Conservation (phyloP, 1,140 invertebrate species). For the Amphibalanus amphitrite region DNA sequence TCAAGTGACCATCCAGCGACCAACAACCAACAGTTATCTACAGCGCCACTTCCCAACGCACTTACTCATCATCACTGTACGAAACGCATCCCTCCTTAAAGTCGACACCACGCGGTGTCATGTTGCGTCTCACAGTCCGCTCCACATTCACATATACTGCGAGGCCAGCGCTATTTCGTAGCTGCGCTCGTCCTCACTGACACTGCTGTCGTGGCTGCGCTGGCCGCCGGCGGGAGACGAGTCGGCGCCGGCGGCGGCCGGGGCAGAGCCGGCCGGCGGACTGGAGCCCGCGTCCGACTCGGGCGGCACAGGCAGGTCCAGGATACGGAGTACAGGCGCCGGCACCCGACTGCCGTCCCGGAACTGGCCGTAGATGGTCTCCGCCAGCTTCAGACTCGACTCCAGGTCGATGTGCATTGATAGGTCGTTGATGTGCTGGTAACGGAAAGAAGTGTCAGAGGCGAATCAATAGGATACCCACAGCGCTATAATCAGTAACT, state of each 20-base stretch:
- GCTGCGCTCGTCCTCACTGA: neutral
- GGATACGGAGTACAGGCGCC: slow-evolving; percentile 43
- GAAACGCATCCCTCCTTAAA: no score
- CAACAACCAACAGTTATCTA: no score
- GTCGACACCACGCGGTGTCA: no score
- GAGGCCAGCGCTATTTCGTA: neutral
- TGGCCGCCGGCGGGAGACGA: no score
- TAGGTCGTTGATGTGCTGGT: slow-evolving; percentile 82
- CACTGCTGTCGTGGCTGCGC: neutral
- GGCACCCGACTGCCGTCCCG: slow-evolving; percentile 42
- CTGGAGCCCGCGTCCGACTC: neutral
- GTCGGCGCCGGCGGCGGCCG: no score
- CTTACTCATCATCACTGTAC: no score
- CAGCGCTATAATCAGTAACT: slow-evolving; percentile 5
- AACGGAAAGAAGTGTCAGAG: slow-evolving; percentile 24
- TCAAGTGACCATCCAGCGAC: no score
- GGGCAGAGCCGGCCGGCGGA: neutral
- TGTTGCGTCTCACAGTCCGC: no score
- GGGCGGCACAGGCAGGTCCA: slow-evolving; percentile 32
- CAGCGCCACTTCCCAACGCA: no score
- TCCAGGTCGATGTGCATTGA: slow-evolving; percentile 64
- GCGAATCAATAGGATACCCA: slow-evolving; percentile 14
- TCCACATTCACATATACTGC: neutral
- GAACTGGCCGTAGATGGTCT: slow-evolving; percentile 73
- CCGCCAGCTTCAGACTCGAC: slow-evolving; percentile 58